Evolutionary conservation across 2,113 vertebrate genomes (phyloP), one percentile per base, ranked within the genome.

Genomic region (Rhipidura dahli): DNA sequence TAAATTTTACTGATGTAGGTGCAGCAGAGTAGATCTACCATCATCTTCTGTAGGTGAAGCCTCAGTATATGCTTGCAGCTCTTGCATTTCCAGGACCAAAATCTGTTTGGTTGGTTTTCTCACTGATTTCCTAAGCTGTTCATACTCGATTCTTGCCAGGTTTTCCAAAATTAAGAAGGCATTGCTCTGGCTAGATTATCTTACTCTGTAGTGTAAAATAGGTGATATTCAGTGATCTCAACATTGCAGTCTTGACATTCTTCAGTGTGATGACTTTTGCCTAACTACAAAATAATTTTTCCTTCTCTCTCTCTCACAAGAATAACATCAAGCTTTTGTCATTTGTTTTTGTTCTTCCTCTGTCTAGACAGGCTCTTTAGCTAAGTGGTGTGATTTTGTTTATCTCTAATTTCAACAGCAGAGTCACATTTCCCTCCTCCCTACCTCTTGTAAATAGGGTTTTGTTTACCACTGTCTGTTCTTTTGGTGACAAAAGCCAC

Each of bases 361-460:
- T 94, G 96, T 97, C 94, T 97, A 97, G 96, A 97, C 95, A 96
- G 93, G 70, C 94, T 90, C 88, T 96, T 97, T 97, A 97, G 96
- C 96, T 95, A 87, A 96, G 91, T 89, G 87, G 94, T 96, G 97
- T 92, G 95, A 97, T 96, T 93, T 97, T 94, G 87, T 94, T 96
- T 97, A 94, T 96, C 96, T 95, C 80, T 86, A 77, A 94, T 96
- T 96, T 95, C 93, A 96, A 87, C 89, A 96, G 81, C 70, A 90
- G 87, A 82, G 87, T 82, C 85, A 83, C 93, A 96, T 94, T 93
- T 95, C 84, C 75, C 91, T 93, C 69, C 75, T 93, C 70, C 70
- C 75, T 84, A 27, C 83, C 50, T 86, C 87, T 93, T 95, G 94
- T 96, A 96, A 96, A 94, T 53, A 95, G 27, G 64, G 73, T 61